Evolutionary conservation across 2,888 invertebrate species (phyloP).

Genomic region (Sabatieria punctata): DNA sequence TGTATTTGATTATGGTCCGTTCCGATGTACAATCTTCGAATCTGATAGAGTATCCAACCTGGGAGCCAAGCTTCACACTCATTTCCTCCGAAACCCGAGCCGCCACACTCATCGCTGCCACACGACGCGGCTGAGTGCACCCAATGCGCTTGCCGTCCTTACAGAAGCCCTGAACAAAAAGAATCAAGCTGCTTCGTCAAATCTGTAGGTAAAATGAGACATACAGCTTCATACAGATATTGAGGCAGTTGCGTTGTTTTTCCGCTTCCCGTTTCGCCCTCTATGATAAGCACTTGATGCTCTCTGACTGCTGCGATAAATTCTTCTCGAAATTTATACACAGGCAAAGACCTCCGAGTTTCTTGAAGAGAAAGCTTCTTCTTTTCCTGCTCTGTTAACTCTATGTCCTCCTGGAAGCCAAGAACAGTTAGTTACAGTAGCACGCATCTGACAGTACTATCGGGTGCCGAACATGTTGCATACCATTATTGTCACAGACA

Average conservation of each 20-base stretch:
- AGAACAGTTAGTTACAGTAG: not conserved
- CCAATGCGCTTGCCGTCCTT: conserved; percentile 68
- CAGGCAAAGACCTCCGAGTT: conserved; percentile 75
- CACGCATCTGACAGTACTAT: too few species aligned
- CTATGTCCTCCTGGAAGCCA: conserved; percentile 10
- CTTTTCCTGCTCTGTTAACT: conserved; percentile 20
- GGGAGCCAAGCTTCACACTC: conserved; percentile 68
- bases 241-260: conserved; percentile 46
- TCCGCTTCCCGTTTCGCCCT: conserved; percentile 52
- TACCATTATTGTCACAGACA: too few species aligned
- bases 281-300: conserved; percentile 31
- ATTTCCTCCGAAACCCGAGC: conserved; percentile 95
- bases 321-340: conserved; percentile 73
- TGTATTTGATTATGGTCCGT: conserved; percentile 85
- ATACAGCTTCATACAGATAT: conserved; percentile 40
- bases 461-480: too few species aligned
- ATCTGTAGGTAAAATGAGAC: conserved; percentile 14
- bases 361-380: conserved; percentile 55
- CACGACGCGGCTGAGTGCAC: conserved; percentile 89
- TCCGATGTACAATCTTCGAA: conserved; percentile 99
- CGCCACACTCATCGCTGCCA: conserved; percentile 99
- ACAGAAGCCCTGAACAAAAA: conserved; percentile 30
- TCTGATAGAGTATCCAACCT: conserved; percentile 60
- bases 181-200: not conserved
- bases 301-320: conserved; percentile 75